phyloP scores from a whole-genome alignment of 2,113 vertebrate species.

The Crotalus viridis region DNA sequence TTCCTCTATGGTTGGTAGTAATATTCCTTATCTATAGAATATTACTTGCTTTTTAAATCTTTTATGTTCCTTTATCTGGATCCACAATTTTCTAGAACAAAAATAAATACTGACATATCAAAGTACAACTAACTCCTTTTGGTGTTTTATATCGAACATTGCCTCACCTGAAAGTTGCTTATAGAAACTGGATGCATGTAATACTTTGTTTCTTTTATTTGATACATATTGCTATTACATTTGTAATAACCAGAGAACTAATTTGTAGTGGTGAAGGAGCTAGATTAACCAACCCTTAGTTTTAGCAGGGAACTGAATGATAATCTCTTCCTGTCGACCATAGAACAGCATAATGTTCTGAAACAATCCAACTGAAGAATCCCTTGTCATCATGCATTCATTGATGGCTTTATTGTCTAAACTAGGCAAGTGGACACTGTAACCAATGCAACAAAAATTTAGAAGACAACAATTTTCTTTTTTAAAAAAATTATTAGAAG shows the following conservation, averaged over 20 bases:
- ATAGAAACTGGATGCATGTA: neutral
- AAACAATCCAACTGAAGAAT: neutral
- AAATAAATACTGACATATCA: neutral
- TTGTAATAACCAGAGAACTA: neutral
- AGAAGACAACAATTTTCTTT: neutral
- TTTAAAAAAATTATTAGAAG: neutral
- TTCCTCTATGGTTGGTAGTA: neutral
- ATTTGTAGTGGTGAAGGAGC: neutral
- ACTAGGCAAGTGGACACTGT: neutral
- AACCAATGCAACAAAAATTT: neutral
- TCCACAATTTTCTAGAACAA: neutral
- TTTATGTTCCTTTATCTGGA: neutral
- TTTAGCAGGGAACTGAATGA: neutral
- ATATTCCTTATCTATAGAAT: neutral
- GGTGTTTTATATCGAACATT: neutral
- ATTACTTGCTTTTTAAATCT: neutral
- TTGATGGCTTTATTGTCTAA: neutral
- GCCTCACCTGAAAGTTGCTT: neutral
- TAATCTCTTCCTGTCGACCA: neutral
- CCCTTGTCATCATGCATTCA: neutral
- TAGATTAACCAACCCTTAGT: neutral
- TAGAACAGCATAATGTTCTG: neutral
- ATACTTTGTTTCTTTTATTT: neutral
- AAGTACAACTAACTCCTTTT: neutral
- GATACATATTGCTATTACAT: neutral